A percentile compares a stretch with the other conserved stretches of the same genome.
Conservation (phyloP, 2,113 vertebrate species). For the Dolichotis patagonum region DNA sequence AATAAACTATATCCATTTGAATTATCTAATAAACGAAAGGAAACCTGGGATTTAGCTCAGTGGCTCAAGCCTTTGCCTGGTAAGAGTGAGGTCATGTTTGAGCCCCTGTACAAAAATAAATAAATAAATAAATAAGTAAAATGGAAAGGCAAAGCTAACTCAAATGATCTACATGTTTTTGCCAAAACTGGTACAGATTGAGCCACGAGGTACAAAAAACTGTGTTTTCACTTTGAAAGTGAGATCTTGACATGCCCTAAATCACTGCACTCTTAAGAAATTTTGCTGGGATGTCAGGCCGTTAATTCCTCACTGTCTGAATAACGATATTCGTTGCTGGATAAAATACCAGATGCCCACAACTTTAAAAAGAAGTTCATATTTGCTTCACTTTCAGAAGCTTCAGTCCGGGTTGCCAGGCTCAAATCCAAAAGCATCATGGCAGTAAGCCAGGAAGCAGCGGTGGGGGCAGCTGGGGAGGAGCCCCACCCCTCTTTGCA, state of each 20-base stretch:
- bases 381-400: not conserved
- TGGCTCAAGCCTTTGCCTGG: too few species aligned
- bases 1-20: too few species aligned
- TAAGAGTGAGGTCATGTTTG: too few species aligned
- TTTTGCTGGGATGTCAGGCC: not conserved
- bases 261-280: not conserved
- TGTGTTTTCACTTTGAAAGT: conserved; percentile 2
- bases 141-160: not conserved
- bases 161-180: not conserved
- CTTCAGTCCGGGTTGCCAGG: not conserved
- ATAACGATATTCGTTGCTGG: not conserved
- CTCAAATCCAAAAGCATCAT: not conserved
- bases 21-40: not conserved
- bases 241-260: not conserved
- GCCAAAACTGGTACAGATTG: not conserved
- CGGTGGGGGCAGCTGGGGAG: not conserved
- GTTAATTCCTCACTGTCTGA: not conserved
- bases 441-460: not conserved
- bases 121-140: not conserved
- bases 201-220: not conserved
- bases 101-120: too few species aligned
- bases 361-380: not conserved
- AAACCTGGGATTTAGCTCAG: too few species aligned
- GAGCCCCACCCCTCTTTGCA: too few species aligned
- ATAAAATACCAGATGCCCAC: not conserved